phyloP scores from a whole-genome alignment of 2,113 vertebrate species.

The Calidris pygmaea region DNA sequence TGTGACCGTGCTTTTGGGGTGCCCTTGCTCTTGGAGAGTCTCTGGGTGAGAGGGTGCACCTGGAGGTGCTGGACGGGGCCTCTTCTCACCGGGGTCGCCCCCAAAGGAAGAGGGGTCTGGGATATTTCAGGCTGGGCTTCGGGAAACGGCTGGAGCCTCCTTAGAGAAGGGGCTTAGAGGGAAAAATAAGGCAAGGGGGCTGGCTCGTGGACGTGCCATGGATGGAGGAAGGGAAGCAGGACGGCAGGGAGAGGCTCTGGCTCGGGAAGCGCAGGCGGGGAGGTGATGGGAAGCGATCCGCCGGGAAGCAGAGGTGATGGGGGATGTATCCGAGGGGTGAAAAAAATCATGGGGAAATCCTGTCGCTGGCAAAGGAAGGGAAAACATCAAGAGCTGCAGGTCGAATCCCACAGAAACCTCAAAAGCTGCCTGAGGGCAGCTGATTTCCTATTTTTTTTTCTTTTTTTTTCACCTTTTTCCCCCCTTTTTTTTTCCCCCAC shows the following conservation, averaged over 20 bases:
- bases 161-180: neutral
- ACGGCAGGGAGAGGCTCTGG: accelerated
- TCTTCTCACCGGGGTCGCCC: neutral
- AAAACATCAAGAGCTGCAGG: neutral
- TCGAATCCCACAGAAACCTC: neutral
- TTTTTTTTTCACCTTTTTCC: accelerated
- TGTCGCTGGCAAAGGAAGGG: accelerated
- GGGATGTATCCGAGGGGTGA: too few relatives aligned
- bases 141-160: neutral
- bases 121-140: neutral
- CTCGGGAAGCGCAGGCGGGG: accelerated
- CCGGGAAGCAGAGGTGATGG: neutral
- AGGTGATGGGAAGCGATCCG: too few relatives aligned
- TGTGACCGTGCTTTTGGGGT: neutral
- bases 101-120: neutral
- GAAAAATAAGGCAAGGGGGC: neutral
- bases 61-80: neutral
- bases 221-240: neutral
- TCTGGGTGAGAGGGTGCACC: neutral
- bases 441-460: neutral
- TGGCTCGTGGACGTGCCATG: neutral
- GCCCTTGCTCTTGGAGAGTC: neutral
- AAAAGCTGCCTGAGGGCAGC: neutral
- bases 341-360: neutral
- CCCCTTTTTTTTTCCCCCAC: accelerated